Base-by-base conservation (phyloP, 30 jellyfish, hydroid and myxozoan genomes). In the Aurelia aurita region DNA sequence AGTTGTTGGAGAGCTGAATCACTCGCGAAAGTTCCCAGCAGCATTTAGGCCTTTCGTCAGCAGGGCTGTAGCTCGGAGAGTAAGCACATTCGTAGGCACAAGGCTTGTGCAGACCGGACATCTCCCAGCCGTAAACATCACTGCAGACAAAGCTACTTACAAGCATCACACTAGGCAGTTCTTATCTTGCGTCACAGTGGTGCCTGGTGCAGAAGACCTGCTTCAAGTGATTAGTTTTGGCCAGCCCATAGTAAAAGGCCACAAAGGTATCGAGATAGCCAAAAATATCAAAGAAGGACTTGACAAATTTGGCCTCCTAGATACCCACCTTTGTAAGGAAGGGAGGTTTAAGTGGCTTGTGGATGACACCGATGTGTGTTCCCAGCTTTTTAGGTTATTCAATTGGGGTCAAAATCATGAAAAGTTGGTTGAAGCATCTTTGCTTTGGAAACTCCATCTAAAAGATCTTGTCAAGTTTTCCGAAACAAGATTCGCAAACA, bases 121-220 rank as follows among this genome's bases (percentile, higher is more conserved):
- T 57, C 80, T 74, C 53, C 77, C 80, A 18, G 75, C 77, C 22
- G 80, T 26, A 14, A 74, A 74, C 76, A 47, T 74, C 53, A 57
- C 77, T 74, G 87, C 87, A 74, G 87, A 74, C 57, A 74, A 74
- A 74, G 77, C 87, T 8, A 74, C 87, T 45, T 74, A 47, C 87
- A 74, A 74, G 53, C 87, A 49, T 57, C 87, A 28, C 53, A 74
- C 87, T 25, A 74, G 87, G 23, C 77, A 74, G 77, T 74, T 74
- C 77, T 21, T 74, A 25, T 74, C 87, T 47, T 74, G 77, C 77
- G 55, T 31, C 82, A 74, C 87, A 53, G 58, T 74, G 54, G 77
- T 74, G 22, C 87, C 77, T 74, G 87, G 77, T 57, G 77, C 87
- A 45, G 58, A 51, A 47, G 77, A 74, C 5, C 57, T 74, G 51